Evolutionary conservation across 2,797 vertebrate species (phyloP).

Genomic region (Channallabes apus): DNA sequence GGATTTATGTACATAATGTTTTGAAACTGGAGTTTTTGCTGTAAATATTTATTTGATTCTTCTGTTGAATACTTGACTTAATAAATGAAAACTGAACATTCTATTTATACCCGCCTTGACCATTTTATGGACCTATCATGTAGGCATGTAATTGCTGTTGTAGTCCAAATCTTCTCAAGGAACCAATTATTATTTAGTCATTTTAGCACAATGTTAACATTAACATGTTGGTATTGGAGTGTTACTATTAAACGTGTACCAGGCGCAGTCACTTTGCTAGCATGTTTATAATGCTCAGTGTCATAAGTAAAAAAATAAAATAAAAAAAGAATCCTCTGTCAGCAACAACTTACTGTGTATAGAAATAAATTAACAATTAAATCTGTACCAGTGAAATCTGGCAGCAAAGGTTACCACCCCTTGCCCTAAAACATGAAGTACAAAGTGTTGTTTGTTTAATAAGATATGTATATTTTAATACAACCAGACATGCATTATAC

Average conservation of each 20-base stretch:
- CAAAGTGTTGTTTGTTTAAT: neutral
- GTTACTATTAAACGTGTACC: neutral
- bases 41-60: slow-evolving; percentile 68
- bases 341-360: neutral
- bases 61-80: slow-evolving; percentile 54
- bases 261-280: neutral
- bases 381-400: neutral
- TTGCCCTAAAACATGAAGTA: neutral
- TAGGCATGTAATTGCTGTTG: neutral
- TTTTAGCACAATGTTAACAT: neutral
- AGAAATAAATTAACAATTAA: neutral
- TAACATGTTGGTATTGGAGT: neutral
- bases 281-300: neutral
- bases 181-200: neutral
- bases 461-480: neutral
- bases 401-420: neutral
- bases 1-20: slow-evolving; percentile 77
- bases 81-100: slow-evolving; percentile 33
- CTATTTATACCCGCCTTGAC: neutral
- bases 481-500: no score
- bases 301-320: neutral
- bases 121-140: neutral
- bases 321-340: no score
- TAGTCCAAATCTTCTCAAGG: neutral
- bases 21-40: slow-evolving; percentile 76